Evolutionary conservation across 1,140 invertebrate species (phyloP), one percentile per base, ranked within the genome.

Genomic region (Pachyrhynchus sulphureomaculatus): DNA sequence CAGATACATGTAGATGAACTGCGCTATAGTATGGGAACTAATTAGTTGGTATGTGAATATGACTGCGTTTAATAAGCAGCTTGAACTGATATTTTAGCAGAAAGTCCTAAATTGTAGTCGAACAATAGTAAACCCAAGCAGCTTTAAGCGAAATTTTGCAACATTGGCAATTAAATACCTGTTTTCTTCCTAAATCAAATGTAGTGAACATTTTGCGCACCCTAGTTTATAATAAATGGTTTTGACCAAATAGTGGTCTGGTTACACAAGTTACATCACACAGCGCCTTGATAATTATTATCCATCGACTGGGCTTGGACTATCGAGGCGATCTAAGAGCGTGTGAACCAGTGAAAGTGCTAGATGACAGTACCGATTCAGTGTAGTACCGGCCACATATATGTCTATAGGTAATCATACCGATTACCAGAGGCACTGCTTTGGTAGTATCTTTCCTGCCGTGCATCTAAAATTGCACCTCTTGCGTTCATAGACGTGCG

Each of bases 271-370:
- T 61, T 61, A 53, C 58, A 61, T 61, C 58, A 61, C 58, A n/a
- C 39, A 44, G 41, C 45, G 48, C 58, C 58, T 61, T 52, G 58
- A 52, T 61, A 61, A 61, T 61, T 37, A 61, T 61, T 61, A 61
- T 52, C 58, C 29, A 53, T 52, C 47, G 42, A 49, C 17, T 60
- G 45, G 62, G 34, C 56, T 37, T 60, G 62, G 62, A 51, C 55
- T 44, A 64, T 59, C 62, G 45, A 64, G 34, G 47, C 52, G 44
- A 55, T 62, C 61, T 53, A 47, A 57, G 55, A 64, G 45, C 62
- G 62, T 64, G 62, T 64, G 62, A 64, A 64, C 62, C 51, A 56
- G 62, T 64, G 62, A 64, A 64, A 64, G 62, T 64, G 56, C 51
- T 51, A 62, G 52, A 62, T 64, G 62, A 64, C 55, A 64, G 62